A percentile compares a stretch with the other conserved stretches of the same genome.
phyloP scores from a whole-genome alignment of 2,888 invertebrate species.

The Orthosia incerta region DNA sequence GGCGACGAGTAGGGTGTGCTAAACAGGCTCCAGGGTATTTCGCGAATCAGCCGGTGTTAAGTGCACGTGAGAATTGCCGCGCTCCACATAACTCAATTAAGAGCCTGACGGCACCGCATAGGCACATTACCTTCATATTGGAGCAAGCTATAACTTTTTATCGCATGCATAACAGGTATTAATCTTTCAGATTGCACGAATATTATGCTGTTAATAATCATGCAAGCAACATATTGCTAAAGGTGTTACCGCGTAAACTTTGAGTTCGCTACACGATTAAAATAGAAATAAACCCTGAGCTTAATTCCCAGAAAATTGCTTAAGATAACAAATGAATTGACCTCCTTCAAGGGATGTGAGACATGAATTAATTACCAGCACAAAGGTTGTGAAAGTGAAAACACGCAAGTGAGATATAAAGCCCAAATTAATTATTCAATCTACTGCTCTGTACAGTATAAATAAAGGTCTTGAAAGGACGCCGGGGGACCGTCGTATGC shows the following conservation, averaged over 20 bases:
- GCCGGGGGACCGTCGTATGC: slow-evolving; percentile 35
- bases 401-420: slow-evolving; percentile 26
- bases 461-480: slow-evolving; percentile 51
- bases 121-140: slow-evolving; percentile 58
- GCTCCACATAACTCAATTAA: slow-evolving; percentile 88
- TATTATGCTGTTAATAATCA: slow-evolving; percentile 39
- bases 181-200: slow-evolving; percentile 35
- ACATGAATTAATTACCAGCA: slow-evolving; percentile 13
- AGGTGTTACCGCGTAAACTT: slow-evolving; percentile 13
- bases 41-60: slow-evolving; percentile 84
- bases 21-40: slow-evolving; percentile 81
- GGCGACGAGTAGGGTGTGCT: slow-evolving; percentile 74
- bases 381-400: slow-evolving; percentile 20
- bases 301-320: background rate
- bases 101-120: slow-evolving; percentile 76
- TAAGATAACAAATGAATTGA: slow-evolving; percentile 9
- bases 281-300: background rate
- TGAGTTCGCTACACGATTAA: background rate
- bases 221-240: slow-evolving; percentile 5
- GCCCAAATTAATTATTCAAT: slow-evolving; percentile 50
- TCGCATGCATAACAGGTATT: slow-evolving; percentile 39
- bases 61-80: slow-evolving; percentile 86
- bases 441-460: slow-evolving; percentile 36
- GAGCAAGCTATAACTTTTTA: slow-evolving; percentile 49
- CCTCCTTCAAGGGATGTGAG: slow-evolving; percentile 2